Percentiles rank a stretch among this genome's conserved stretches.
These are phyloP conservation scores for Uromys caudimaculatus DNA, from an alignment of 2,797 vertebrate genomes.

Conservation along the genomic window DNA sequence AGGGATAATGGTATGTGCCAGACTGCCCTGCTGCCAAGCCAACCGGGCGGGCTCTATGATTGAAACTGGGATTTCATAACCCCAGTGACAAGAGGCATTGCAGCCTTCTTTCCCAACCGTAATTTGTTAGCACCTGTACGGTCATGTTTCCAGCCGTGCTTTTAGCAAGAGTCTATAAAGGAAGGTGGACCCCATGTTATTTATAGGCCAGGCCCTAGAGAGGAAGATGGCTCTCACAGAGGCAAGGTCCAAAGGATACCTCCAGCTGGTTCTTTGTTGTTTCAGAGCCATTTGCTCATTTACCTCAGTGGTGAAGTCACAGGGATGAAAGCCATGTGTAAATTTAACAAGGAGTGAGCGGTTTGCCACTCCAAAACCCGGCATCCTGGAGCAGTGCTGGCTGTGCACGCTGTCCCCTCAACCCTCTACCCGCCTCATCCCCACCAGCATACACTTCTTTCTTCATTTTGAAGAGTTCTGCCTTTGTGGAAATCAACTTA, in stretches of 20 bases:
- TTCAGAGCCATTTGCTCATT: constrained; percentile 56
- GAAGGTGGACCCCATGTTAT: constrained; percentile 83
- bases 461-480: constrained; percentile 57
- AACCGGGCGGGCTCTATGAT: constrained; percentile 13
- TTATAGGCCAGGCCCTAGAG: constrained; percentile 84
- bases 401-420: not conserved
- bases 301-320: constrained; percentile 68
- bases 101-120: constrained; percentile 79
- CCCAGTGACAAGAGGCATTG: constrained; percentile 66
- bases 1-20: constrained; percentile 53
- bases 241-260: constrained; percentile 71
- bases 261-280: constrained; percentile 74
- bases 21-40: constrained; percentile 50
- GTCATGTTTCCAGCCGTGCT: constrained; percentile 86
- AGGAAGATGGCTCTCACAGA: constrained; percentile 70
- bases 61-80: constrained; percentile 82
- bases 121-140: constrained; percentile 86
- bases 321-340: constrained; percentile 57
- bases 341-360: not conserved
- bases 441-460: constrained; percentile 1
- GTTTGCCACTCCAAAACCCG: not conserved
- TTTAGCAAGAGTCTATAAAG: constrained; percentile 85
- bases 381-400: not conserved
- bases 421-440: not conserved
- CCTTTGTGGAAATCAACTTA: not conserved